Conservation (phyloP, 2,888 invertebrate species). For the Amphiduros pacificus region DNA sequence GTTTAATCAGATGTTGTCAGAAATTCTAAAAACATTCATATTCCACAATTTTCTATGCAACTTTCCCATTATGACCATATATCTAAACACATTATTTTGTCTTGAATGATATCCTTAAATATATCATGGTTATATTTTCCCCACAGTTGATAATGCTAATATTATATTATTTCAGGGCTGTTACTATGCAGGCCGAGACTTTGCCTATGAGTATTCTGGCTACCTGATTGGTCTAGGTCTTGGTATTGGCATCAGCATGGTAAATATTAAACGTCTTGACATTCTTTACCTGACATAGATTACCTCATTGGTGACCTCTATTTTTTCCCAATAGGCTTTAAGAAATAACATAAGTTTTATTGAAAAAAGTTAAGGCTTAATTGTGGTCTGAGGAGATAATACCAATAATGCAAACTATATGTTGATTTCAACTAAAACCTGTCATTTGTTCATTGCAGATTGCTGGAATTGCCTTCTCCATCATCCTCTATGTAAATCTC, state of each 20-base stretch:
- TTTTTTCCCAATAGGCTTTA: neutral
- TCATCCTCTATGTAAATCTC: too few relatives aligned
- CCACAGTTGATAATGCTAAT: too few relatives aligned
- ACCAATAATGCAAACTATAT: neutral
- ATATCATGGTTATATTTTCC: too few relatives aligned
- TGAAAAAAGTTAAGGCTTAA: neutral
- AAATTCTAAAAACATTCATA: too few relatives aligned
- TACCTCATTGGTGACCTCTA: neutral
- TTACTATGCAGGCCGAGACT: constrained; percentile 23
- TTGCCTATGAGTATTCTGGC: constrained; percentile 21
- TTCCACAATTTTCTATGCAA: too few relatives aligned
- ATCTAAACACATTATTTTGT: too few relatives aligned
- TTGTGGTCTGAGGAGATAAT: neutral
- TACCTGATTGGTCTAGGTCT: constrained; percentile 27
- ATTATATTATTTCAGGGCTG: constrained; percentile 24
- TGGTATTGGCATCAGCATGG: constrained; percentile 26
- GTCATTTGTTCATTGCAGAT: too few relatives aligned
- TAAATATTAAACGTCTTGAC: constrained; percentile 8
- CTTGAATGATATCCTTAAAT: too few relatives aligned
- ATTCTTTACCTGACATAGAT: too few relatives aligned
- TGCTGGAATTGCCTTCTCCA: too few relatives aligned
- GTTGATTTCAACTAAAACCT: neutral
- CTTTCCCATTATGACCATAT: too few relatives aligned
- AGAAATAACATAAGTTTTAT: neutral
- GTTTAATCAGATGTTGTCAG: too few relatives aligned